Conservation (phyloP, 2,113 vertebrate species). For the Theristicus caerulescens region DNA sequence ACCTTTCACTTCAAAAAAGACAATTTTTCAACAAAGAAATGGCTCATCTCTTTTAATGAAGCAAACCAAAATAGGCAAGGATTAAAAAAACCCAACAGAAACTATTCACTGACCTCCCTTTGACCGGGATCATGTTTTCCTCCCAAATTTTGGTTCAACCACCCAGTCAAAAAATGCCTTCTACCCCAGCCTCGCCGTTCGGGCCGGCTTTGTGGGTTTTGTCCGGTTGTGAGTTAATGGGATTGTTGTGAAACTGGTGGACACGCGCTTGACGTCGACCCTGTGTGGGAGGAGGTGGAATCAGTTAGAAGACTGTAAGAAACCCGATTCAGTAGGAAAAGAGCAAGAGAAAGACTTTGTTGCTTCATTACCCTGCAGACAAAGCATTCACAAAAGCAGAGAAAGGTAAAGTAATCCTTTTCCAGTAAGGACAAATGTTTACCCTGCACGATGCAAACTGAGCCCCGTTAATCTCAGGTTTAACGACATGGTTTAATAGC, state of each 20-base stretch:
- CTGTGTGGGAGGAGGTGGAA: conserved; percentile 31
- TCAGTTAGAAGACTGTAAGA: neutral
- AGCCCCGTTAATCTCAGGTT: conserved; percentile 1
- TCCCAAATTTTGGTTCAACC: neutral
- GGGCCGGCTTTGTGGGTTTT: neutral
- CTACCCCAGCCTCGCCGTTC: neutral
- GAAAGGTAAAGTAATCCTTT: neutral
- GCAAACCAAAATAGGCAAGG: neutral
- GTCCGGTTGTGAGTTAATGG: neutral
- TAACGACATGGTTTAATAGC: neutral
- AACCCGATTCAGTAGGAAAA: neutral
- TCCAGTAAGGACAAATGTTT: conserved; percentile 18
- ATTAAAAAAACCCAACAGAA: neutral
- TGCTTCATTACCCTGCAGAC: neutral
- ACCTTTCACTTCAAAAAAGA: neutral
- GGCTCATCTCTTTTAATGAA: neutral
- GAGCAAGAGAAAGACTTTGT: neutral
- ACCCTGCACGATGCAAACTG: neutral
- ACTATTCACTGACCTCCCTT: neutral
- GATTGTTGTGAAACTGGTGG: conserved; percentile 32
- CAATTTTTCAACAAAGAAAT: neutral
- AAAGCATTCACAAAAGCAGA: neutral
- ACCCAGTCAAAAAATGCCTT: neutral
- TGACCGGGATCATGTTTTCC: neutral
- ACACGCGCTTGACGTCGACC: neutral